phyloP scores from a whole-genome alignment of 2,888 invertebrate genomes.

The Cryptocephalus primarius region DNA sequence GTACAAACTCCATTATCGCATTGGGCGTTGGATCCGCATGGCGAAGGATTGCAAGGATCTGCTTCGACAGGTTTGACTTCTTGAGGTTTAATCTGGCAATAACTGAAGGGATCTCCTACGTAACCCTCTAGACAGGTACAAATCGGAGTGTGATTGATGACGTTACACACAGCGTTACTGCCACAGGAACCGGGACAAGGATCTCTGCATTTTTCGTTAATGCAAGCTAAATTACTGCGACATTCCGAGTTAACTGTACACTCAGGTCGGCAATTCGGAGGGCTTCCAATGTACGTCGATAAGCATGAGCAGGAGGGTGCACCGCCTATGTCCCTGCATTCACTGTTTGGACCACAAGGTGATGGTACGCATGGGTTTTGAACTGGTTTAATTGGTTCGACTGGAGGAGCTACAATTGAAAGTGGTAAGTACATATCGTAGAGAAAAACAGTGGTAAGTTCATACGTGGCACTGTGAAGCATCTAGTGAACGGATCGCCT shows the following conservation, averaged over 20 bases:
- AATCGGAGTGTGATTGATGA: slow-evolving; percentile 64
- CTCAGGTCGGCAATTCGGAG: slow-evolving; percentile 55
- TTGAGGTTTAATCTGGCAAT: slow-evolving; percentile 30
- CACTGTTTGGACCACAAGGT: slow-evolving; percentile 62
- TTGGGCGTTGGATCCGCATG: slow-evolving; percentile 52
- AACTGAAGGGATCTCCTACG: slow-evolving; percentile 47
- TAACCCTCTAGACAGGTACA: slow-evolving; percentile 52
- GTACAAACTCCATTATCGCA: slow-evolving; percentile 58
- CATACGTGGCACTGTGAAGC: slow-evolving; percentile 31
- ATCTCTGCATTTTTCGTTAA: slow-evolving; percentile 64
- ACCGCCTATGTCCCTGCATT: slow-evolving; percentile 46
- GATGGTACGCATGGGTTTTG: slow-evolving; percentile 65
- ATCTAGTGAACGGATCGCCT: slow-evolving; percentile 52
- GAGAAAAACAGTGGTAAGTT: neutral
- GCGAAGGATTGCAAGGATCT: slow-evolving; percentile 52
- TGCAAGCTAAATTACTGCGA: slow-evolving; percentile 59
- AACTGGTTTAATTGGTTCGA: slow-evolving; percentile 24
- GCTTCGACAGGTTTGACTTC: slow-evolving; percentile 11
- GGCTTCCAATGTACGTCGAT: slow-evolving; percentile 53
- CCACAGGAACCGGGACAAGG: slow-evolving; percentile 75
- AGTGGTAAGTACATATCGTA: neutral
- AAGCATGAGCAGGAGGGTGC: slow-evolving; percentile 55
- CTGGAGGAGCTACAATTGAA: slow-evolving; percentile 18
- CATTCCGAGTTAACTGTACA: slow-evolving; percentile 67
- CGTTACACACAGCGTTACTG: slow-evolving; percentile 59